Conservation (phyloP, 2,797 vertebrate species). For the Oreortyx pictus region DNA sequence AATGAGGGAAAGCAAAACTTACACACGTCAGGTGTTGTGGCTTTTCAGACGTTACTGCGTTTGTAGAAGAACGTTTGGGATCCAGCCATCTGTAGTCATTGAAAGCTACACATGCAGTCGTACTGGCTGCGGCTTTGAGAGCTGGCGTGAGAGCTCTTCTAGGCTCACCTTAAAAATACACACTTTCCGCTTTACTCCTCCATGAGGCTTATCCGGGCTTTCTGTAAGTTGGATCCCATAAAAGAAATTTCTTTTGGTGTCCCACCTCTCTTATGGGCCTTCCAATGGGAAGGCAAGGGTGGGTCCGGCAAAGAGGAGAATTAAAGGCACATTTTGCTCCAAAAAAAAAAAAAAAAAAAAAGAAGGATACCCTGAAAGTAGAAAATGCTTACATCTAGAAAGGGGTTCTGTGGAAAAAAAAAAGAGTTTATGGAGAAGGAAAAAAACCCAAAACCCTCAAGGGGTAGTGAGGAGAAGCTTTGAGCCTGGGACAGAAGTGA, state of each 20-base stretch:
- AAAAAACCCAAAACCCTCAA: not conserved
- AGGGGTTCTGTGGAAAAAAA: conserved; percentile 43
- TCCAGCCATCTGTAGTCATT: not conserved
- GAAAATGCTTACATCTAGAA: conserved; percentile 63
- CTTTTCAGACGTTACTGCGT: conserved; percentile 13
- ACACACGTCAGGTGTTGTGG: not conserved
- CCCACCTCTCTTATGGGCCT: conserved; percentile 67
- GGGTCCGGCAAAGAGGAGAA: conserved; percentile 54
- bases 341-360: not conserved
- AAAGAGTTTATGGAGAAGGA: conserved; percentile 50
- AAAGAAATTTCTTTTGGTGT: conserved; percentile 63
- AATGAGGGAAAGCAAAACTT: conserved; percentile 19
- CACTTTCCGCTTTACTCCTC: conserved; percentile 40
- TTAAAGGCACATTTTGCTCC: conserved; percentile 57
- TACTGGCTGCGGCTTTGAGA: conserved; percentile 31
- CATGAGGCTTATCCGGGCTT: conserved; percentile 57
- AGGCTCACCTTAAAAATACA: conserved; percentile 40
- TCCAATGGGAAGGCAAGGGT: conserved; percentile 74
- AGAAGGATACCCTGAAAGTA: conserved; percentile 38
- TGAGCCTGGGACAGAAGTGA: conserved; percentile 55
- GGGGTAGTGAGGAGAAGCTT: conserved; percentile 40
- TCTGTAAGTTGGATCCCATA: conserved; percentile 41
- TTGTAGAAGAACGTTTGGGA: not conserved
- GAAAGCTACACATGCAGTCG: conserved; percentile 3
- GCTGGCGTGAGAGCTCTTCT: not conserved